These are phyloP conservation scores for Phylloscopus trochiloides DNA, from an alignment of 2,113 vertebrate genomes.

Conservation along the genomic window DNA sequence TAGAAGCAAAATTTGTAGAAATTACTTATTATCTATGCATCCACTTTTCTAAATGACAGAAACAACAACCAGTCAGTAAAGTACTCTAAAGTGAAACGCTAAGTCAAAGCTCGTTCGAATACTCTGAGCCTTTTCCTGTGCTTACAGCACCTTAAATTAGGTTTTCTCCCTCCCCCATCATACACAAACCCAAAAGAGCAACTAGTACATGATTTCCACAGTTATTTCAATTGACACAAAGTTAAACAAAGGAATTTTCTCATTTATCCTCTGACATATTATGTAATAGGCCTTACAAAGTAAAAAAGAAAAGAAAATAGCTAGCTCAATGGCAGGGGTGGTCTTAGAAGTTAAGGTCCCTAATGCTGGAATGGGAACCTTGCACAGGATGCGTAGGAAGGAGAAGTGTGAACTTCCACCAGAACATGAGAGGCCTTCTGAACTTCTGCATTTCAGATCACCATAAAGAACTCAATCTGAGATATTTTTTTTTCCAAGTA, in stretches of 20 bases:
- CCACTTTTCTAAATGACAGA: background rate
- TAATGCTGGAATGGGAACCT: background rate
- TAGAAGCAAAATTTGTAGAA: background rate
- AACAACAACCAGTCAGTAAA: background rate
- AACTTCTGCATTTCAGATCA: background rate
- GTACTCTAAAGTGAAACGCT: background rate
- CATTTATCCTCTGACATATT: background rate
- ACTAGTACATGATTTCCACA: background rate
- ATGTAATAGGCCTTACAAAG: background rate
- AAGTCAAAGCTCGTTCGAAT: background rate
- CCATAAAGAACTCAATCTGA: background rate
- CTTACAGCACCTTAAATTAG: background rate
- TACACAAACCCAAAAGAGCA: background rate
- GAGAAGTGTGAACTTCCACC: background rate
- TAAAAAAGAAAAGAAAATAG: background rate
- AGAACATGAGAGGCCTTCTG: background rate
- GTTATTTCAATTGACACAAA: background rate
- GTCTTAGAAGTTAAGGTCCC: background rate
- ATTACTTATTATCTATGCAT: background rate
- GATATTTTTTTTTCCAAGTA: background rate
- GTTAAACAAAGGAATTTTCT: background rate
- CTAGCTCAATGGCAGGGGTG: background rate
- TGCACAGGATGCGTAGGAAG: accelerated
- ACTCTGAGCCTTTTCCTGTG: background rate
- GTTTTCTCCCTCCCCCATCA: background rate